Evolutionary conservation across 2,797 vertebrate genomes (phyloP).

Genomic region (Clarias laeviceps): DNA sequence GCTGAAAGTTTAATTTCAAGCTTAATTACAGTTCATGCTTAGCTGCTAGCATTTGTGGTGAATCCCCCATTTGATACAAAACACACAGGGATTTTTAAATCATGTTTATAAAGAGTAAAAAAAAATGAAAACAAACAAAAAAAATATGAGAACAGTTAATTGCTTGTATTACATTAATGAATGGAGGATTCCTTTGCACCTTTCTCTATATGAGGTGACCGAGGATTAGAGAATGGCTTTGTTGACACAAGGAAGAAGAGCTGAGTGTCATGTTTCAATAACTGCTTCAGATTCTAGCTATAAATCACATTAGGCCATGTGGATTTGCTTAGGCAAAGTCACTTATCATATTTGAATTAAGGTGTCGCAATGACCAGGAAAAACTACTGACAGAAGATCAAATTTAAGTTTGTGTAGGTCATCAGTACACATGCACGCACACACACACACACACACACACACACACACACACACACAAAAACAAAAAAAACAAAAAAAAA

Average conservation of each 20-base stretch:
- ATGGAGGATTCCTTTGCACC: conserved; percentile 16
- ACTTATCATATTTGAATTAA: conserved; percentile 15
- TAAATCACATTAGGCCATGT: background rate
- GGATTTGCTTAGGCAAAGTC: background rate
- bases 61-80: conserved; percentile 43
- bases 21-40: conserved; percentile 53
- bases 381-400: background rate
- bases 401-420: conserved; percentile 5
- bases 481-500: too few relatives aligned
- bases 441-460: background rate
- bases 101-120: conserved; percentile 40
- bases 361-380: background rate
- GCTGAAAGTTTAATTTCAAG: conserved; percentile 54
- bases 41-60: conserved; percentile 43
- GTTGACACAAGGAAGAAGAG: background rate
- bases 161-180: conserved; percentile 34
- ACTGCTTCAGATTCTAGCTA: conserved; percentile 1
- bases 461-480: background rate
- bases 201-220: background rate
- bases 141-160: conserved; percentile 38
- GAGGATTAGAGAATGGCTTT: conserved; percentile 22
- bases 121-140: conserved; percentile 2
- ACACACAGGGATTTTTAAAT: conserved; percentile 44
- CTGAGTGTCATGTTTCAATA: background rate
- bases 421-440: background rate